These are phyloP conservation scores for Choreutis nemorana DNA, from an alignment of 2,888 invertebrate species.

Conservation along the genomic window DNA sequence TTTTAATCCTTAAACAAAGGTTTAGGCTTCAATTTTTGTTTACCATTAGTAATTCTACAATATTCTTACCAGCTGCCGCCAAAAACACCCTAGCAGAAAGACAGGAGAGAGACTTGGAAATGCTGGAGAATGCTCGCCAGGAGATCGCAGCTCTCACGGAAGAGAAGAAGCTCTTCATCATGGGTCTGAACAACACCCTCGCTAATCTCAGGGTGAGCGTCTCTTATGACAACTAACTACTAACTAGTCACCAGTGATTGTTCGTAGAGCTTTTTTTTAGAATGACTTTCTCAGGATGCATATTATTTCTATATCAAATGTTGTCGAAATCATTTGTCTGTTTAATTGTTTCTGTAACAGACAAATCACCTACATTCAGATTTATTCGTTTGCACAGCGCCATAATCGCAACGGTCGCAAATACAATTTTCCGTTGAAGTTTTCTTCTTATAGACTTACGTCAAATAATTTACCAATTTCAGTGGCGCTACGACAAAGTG, in stretches of 20 bases:
- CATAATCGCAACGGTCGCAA: no score
- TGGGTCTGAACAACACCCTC: conserved; percentile 70
- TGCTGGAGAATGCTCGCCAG: conserved; percentile 63
- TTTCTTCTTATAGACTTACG: no score
- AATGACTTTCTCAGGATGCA: no score
- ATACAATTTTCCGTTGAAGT: no score
- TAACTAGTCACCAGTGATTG: no score
- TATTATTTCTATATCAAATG: no score
- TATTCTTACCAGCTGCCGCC: conserved; percentile 67
- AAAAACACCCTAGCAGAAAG: conserved; percentile 61
- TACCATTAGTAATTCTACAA: no score
- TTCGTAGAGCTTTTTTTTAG: no score
- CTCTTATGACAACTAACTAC: no score
- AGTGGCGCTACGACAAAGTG: conserved; percentile 68
- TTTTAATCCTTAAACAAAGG: neutral
- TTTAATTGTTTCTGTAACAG: neutral
- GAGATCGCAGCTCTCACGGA: conserved; percentile 68
- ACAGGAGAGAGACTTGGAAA: conserved; percentile 62
- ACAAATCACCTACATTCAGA: neutral
- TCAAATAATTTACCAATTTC: no score
- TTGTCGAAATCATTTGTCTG: neutral
- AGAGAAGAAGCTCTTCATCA: conserved; percentile 67
- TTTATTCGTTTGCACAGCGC: no score
- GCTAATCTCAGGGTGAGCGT: conserved; percentile 59
- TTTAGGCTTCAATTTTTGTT: no score